phyloP scores from a whole-genome alignment of 2,797 vertebrate genomes.

The Ptychadena robeensis region DNA sequence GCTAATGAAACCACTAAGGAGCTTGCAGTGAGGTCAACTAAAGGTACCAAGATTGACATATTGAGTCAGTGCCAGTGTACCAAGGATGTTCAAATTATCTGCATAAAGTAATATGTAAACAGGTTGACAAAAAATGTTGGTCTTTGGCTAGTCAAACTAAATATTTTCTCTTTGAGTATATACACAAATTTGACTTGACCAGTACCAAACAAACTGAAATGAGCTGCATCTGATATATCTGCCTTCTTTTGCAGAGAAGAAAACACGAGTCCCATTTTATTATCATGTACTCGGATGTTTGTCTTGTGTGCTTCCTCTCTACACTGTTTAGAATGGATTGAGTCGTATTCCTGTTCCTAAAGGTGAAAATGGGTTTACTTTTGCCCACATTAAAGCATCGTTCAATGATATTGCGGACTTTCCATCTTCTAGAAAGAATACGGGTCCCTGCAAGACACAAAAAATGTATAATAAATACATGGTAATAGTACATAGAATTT shows the following conservation, averaged over 20 bases:
- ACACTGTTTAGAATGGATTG: constrained; percentile 86
- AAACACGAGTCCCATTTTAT: neutral
- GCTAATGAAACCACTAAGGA: constrained; percentile 25
- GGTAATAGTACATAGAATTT: neutral
- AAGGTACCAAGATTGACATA: constrained; percentile 31
- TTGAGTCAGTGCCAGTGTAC: constrained; percentile 43
- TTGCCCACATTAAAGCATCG: constrained; percentile 98
- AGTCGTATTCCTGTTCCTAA: constrained; percentile 93
- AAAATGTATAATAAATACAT: neutral
- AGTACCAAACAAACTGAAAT: constrained; percentile 59
- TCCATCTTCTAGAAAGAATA: constrained; percentile 93
- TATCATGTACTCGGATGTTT: neutral
- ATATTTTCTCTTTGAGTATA: constrained; percentile 45
- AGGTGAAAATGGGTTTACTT: constrained; percentile 97
- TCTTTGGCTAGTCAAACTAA: constrained; percentile 68
- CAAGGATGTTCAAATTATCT: constrained; percentile 54
- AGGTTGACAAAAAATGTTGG: constrained; percentile 67
- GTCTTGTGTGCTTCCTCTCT: neutral
- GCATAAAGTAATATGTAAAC: constrained; percentile 63
- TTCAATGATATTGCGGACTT: constrained; percentile 94
- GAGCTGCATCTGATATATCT: constrained; percentile 46
- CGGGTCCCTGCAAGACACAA: constrained; percentile 81
- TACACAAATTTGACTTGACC: constrained; percentile 61
- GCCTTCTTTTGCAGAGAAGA: neutral
- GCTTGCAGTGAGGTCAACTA: constrained; percentile 35